These are phyloP conservation scores for Microplitis mediator DNA, from an alignment of 1,140 invertebrate genomes.

Conservation along the genomic window DNA sequence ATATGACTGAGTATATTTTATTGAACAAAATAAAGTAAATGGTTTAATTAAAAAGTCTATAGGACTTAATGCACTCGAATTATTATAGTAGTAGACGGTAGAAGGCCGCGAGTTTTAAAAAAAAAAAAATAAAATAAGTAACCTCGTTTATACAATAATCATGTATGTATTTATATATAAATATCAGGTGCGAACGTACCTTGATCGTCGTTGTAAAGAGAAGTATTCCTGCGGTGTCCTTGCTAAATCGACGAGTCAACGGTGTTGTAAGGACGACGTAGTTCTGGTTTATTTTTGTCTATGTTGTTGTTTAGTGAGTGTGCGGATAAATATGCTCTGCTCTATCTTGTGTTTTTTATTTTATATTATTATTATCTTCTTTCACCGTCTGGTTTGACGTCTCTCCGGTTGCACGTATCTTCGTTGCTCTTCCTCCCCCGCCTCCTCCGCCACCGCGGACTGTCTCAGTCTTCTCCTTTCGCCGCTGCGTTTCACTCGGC, in stretches of 20 bases:
- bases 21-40: too few species aligned
- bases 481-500: not conserved
- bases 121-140: not conserved
- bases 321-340: too few species aligned
- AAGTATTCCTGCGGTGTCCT: constrained; percentile 34
- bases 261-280: constrained; percentile 26
- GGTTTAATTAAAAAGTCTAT: too few species aligned
- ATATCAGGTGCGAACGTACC: constrained; percentile 28
- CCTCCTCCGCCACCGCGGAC: not conserved
- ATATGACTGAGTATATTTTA: too few species aligned
- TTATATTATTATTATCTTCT: too few species aligned
- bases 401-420: not conserved
- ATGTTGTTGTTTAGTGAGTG: not conserved
- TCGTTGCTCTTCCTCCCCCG: not conserved
- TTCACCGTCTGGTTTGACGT: too few species aligned
- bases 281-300: constrained; percentile 13
- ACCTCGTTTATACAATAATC: not conserved
- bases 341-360: too few species aligned
- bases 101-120: not conserved
- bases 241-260: not conserved
- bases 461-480: not conserved
- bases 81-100: too few species aligned
- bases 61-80: too few species aligned
- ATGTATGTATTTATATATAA: not conserved
- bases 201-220: constrained; percentile 30